Conservation (phyloP, 2,797 vertebrate species). For the Onychomys arenicola region DNA sequence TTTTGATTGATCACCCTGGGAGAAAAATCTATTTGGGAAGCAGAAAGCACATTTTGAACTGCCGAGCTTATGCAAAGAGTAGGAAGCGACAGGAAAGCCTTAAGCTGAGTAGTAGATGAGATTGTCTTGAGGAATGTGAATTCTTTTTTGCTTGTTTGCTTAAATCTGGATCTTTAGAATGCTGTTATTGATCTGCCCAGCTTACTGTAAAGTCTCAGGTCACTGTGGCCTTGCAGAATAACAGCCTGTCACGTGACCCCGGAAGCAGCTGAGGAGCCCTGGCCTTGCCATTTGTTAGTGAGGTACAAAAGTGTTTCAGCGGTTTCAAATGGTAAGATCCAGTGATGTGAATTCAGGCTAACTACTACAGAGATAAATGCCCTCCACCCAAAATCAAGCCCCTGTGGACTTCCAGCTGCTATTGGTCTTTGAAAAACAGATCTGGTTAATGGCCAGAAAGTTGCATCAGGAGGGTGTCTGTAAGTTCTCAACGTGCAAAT, state of each 20-base stretch:
- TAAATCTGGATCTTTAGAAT: background rate
- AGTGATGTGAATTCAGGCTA: too few relatives aligned
- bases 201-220: background rate
- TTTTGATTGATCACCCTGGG: slow-evolving; percentile 69
- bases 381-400: too few relatives aligned
- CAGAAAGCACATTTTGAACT: slow-evolving; percentile 15
- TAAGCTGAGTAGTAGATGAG: background rate
- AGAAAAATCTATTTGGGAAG: slow-evolving; percentile 41
- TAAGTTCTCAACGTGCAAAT: background rate
- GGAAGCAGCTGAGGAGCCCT: background rate
- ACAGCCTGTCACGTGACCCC: background rate
- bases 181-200: background rate
- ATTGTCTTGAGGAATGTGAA: background rate
- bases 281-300: background rate
- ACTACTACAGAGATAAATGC: background rate
- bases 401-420: background rate
- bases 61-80: background rate
- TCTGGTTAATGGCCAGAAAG: background rate
- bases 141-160: background rate
- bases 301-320: background rate
- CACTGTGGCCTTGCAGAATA: background rate
- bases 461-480: background rate
- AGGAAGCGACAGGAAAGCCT: background rate
- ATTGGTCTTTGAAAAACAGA: background rate
- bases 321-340: too few relatives aligned